phyloP scores from a whole-genome alignment of 2,888 invertebrate genomes.

The Ophion slaviceki region DNA sequence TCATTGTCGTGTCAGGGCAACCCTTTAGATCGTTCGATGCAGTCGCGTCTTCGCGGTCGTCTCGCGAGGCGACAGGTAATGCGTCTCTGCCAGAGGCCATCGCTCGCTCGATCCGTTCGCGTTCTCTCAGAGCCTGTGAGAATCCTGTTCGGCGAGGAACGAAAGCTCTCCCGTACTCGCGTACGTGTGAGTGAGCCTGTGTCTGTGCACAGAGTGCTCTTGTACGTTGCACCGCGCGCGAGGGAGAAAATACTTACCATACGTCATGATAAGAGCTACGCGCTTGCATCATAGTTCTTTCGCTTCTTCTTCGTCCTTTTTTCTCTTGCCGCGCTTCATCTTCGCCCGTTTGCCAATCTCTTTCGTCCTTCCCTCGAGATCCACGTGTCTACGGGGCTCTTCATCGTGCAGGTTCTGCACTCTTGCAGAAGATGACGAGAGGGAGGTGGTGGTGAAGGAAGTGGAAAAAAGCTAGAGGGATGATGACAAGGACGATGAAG shows the following conservation, averaged over 20 bases:
- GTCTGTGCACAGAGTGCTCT: conserved; percentile 17
- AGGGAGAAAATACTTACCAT: conserved; percentile 59
- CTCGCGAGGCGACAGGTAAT: conserved; percentile 66
- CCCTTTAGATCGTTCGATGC: conserved; percentile 60
- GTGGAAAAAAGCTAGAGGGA: neutral
- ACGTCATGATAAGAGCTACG: conserved; percentile 62
- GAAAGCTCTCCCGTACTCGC: neutral
- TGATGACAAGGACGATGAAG: neutral
- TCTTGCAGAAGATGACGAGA: neutral
- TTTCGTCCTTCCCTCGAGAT: conserved; percentile 25
- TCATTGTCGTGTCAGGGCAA: conserved; percentile 59
- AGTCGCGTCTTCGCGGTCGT: conserved; percentile 57
- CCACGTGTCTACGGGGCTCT: conserved; percentile 7
- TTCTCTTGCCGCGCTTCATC: neutral
- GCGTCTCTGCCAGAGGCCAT: conserved; percentile 72
- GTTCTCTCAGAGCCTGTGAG: conserved; percentile 44
- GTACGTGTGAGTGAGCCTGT: too few relatives aligned
- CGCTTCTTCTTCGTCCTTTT: conserved; percentile 10
- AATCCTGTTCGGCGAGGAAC: conserved; percentile 23
- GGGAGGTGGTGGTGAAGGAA: conserved; percentile 7
- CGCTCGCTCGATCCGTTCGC: conserved; percentile 67
- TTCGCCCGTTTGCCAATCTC: neutral
- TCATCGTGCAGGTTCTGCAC: neutral
- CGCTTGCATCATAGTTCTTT: conserved; percentile 51
- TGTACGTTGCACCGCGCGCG: neutral